These are phyloP conservation scores for Cuniculus paca DNA, from an alignment of 2,797 vertebrate genomes.

Conservation along the genomic window DNA sequence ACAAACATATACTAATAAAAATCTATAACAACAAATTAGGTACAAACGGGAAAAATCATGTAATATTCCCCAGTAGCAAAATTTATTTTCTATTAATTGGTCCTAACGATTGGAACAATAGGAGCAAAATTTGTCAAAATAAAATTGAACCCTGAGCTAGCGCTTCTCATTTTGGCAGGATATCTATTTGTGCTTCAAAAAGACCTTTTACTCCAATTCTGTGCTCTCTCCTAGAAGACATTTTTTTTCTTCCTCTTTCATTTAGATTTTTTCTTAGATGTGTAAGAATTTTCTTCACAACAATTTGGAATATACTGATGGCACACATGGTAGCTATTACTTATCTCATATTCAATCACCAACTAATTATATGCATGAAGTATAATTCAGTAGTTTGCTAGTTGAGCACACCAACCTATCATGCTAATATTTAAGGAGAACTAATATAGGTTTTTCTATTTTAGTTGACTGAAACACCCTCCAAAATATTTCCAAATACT, in stretches of 20 bases:
- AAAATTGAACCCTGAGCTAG: background rate
- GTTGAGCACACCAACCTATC: background rate
- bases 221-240: background rate
- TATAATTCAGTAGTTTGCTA: slow-evolving; percentile 30
- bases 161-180: background rate
- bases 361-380: slow-evolving; percentile 16
- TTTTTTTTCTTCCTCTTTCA: background rate
- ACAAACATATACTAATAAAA: background rate
- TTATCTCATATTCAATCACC: slow-evolving; percentile 16
- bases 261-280: background rate
- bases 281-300: slow-evolving; percentile 32
- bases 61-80: background rate
- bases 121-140: background rate
- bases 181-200: background rate
- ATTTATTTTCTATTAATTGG: slow-evolving; percentile 29
- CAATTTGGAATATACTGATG: background rate
- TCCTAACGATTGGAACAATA: background rate
- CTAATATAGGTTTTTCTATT: background rate
- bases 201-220: background rate
- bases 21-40: background rate
- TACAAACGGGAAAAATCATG: background rate
- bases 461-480: background rate
- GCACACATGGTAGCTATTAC: background rate
- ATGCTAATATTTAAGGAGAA: slow-evolving; percentile 28
- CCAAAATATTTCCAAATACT: slow-evolving; percentile 22